Evolutionary conservation across 2,888 invertebrate species (phyloP), one percentile per base, ranked within the genome.

Genomic region (Nezara viridula): DNA sequence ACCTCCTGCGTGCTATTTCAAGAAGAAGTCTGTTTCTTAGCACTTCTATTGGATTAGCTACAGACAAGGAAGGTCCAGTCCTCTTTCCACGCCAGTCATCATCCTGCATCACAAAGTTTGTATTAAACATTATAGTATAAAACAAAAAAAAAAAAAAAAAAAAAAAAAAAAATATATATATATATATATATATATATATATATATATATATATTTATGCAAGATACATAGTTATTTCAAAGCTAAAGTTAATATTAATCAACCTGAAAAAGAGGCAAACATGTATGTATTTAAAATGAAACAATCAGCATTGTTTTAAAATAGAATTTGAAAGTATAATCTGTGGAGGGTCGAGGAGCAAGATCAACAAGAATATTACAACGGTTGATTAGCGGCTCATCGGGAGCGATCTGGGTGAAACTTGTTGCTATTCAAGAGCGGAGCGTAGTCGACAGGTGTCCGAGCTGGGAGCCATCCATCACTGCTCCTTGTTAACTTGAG

Each of bases 21-120:
- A 97, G 93, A 91, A 97, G 93, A 86, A 97, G 95, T 92, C 97
- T 95, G 92, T 97, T 96, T 91, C 97, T 95, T 85, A 98, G 94
- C 87, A 97, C 97, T 93, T 97, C 97, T 94, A 98, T 94, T 0
- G 97, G 96, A 94, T 97, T 97, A 92, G 96, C 96, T 93, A 98
- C 97, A 91, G 97, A 97, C 91, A 98, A 94, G 24, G 96, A 96
- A 10, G 93, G 93, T 60, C 91, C 90, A 73, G 90, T 89, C 60
- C 91, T 88, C 85, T 91, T 91, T 50, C 55, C 85, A 86, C 90
- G 89, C 90, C 89, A 90, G 77, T 88, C 88, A 27, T 88, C 85
- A n/a, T 85, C 85, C 77, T 88, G 37, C 0, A 73, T 37, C 37
- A 60, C 14, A 60, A 27, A 16, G 14, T 27, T 60, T 27, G 5